Conservation (phyloP, 2,888 invertebrate species). For the Latheticus oryzae region DNA sequence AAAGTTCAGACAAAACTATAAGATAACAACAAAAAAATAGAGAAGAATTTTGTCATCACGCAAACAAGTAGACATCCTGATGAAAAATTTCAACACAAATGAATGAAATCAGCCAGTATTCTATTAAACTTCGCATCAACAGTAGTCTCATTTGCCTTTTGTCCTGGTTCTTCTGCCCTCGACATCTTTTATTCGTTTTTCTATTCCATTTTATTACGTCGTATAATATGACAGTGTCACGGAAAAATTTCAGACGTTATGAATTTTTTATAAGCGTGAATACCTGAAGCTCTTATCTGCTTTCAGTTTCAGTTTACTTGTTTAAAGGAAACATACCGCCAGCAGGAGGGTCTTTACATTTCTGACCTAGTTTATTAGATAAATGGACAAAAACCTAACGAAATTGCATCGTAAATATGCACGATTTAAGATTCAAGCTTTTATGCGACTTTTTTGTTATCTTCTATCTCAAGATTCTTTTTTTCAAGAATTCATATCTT, state of each 20-base stretch:
- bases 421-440: conserved; percentile 26
- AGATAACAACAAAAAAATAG: too few species aligned
- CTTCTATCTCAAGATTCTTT: conserved; percentile 12
- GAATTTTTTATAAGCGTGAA: conserved; percentile 44
- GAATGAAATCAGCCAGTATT: not conserved
- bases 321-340: conserved; percentile 20
- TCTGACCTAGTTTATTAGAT: conserved; percentile 35
- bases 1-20: too few species aligned
- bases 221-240: conserved; percentile 45
- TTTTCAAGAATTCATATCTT: conserved; percentile 14
- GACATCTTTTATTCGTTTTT: conserved; percentile 41
- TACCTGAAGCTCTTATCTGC: conserved; percentile 44
- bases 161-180: conserved; percentile 24
- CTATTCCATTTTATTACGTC: conserved; percentile 44
- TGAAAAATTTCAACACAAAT: conserved; percentile 14
- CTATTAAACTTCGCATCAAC: conserved; percentile 36
- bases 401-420: conserved; percentile 34
- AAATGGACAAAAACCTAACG: conserved; percentile 30
- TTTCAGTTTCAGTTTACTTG: conserved; percentile 39
- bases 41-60: conserved; percentile 11
- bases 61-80: conserved; percentile 1
- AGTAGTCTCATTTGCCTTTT: conserved; percentile 43
- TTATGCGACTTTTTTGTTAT: conserved; percentile 9
- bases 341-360: conserved; percentile 17
- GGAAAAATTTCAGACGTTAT: conserved; percentile 41